Base-by-base conservation (phyloP, 1,140 invertebrate species). In the Drosophila ercepeae region DNA sequence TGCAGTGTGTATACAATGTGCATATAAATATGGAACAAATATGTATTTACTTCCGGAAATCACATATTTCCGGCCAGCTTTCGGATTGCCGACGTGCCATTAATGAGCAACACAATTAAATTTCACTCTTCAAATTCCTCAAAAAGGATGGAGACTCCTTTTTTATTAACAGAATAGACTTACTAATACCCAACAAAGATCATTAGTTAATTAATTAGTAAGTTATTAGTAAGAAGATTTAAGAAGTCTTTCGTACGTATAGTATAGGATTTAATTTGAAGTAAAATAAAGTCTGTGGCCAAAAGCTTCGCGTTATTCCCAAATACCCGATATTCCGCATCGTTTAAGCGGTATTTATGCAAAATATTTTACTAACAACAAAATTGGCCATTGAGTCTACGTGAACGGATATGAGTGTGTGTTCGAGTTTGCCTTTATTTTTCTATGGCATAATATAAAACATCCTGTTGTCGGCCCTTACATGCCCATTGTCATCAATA, bases 21-120 rank as follows among this genome's bases (percentile, higher is more conserved):
- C 14, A 51, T 45, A 39, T 49, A 13, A 58, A 55, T 59, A 9
- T 59, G 63, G 52, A 39, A 79, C 55, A 69, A 63, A 79, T 84
- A 54, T 73, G 46, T 59, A 88, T 86, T 88, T 88, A 88, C 74
- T 75, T 52, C 60, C 73, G 81, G 81, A 86, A 88, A 86, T 86
- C 82, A 82, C 81, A 86, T 75, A 86, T 86, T 82, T 86, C 81
- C 77, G 81, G 49, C 27, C 60, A 51, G 49, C 46, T 55, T 42
- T 58, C 23, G 21, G 48, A 29, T 51, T 61, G 54, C 49, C 67
- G 50, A 81, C 58, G 57, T 57, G 81, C 73, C 57, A 77, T 86
- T 86, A 86, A 86, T 86, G 82, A 86, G 82, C 77, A 57, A 46
- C 65, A 82, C 83, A 86, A 86, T 86, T 86, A 82, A 88, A 86